These are phyloP conservation scores for Cacatua alba DNA, from an alignment of 2,113 vertebrate genomes.

Conservation along the genomic window DNA sequence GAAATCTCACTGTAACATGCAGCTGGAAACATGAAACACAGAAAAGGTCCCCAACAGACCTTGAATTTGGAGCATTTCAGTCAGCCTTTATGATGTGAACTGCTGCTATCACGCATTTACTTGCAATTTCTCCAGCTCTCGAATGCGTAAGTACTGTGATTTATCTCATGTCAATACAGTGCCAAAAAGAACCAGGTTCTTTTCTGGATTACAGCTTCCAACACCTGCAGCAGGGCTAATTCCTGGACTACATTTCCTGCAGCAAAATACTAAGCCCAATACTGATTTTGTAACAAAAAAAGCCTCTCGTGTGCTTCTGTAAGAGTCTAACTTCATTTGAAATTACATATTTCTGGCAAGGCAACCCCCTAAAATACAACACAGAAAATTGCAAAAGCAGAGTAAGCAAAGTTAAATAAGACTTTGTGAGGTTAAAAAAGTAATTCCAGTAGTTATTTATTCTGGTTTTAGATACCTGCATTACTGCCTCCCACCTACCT, in stretches of 20 bases:
- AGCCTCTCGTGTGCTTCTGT: fast-evolving
- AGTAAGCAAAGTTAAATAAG: not conserved
- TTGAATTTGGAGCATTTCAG: not conserved
- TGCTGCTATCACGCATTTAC: not conserved
- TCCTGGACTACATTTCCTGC: not conserved
- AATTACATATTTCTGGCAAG: not conserved
- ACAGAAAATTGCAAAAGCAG: not conserved
- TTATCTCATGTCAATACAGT: not conserved
- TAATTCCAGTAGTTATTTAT: not conserved
- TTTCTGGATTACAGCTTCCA: not conserved
- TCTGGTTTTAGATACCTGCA: not conserved
- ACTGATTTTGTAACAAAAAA: not conserved
- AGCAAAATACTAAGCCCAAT: not conserved
- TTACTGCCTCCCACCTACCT: not conserved
- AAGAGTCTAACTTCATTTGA: not conserved
- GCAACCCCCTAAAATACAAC: not conserved
- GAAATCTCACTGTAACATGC: not conserved
- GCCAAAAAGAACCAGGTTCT: not conserved
- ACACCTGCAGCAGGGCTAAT: not conserved
- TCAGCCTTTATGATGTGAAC: not conserved
- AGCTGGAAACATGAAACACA: not conserved
- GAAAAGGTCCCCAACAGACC: not conserved
- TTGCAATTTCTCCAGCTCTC: not conserved
- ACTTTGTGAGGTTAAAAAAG: not conserved
- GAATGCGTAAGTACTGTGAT: not conserved